Percentiles rank a stretch among this genome's conserved stretches.
Conservation (phyloP, 2,113 vertebrate species). For the Aythya baeri region DNA sequence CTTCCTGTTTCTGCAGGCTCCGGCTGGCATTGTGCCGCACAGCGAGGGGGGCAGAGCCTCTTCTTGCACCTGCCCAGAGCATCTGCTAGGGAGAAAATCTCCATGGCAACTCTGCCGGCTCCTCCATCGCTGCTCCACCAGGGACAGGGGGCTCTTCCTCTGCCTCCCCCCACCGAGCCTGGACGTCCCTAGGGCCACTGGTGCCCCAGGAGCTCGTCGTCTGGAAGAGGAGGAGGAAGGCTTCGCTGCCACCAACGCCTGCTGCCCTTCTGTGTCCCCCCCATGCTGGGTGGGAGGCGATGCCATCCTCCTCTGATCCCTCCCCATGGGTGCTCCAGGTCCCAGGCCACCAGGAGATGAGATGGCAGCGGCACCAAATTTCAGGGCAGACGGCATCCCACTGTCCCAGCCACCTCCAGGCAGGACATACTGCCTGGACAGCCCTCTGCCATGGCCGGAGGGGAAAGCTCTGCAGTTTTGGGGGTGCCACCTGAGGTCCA, state of each 20-base stretch:
- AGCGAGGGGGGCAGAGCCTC: slow-evolving; percentile 67
- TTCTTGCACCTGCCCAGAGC: slow-evolving; percentile 71
- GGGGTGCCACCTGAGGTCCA: not conserved
- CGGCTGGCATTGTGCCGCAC: slow-evolving; percentile 52
- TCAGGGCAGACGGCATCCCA: not conserved
- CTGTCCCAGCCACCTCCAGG: not conserved
- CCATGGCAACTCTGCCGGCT: slow-evolving; percentile 57
- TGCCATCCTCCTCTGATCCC: not conserved
- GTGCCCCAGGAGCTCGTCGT: not conserved
- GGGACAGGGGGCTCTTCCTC: slow-evolving; percentile 48
- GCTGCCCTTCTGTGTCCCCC: not conserved
- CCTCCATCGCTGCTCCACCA: slow-evolving; percentile 19
- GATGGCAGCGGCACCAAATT: not conserved
- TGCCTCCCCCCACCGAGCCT: not conserved
- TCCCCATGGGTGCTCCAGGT: not conserved
- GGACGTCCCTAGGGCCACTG: not conserved
- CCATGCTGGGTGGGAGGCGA: not conserved
- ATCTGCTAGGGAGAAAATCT: slow-evolving; percentile 68
- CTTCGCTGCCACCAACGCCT: not conserved
- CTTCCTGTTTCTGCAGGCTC: slow-evolving; percentile 47
- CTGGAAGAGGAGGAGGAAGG: not conserved
- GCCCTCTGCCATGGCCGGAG: not conserved
- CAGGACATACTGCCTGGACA: rapidly evolving
- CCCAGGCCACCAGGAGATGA: not conserved
- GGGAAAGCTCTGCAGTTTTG: not conserved